phyloP scores from a whole-genome alignment of 1,140 invertebrate genomes.

The Drosophila kanapiae region DNA sequence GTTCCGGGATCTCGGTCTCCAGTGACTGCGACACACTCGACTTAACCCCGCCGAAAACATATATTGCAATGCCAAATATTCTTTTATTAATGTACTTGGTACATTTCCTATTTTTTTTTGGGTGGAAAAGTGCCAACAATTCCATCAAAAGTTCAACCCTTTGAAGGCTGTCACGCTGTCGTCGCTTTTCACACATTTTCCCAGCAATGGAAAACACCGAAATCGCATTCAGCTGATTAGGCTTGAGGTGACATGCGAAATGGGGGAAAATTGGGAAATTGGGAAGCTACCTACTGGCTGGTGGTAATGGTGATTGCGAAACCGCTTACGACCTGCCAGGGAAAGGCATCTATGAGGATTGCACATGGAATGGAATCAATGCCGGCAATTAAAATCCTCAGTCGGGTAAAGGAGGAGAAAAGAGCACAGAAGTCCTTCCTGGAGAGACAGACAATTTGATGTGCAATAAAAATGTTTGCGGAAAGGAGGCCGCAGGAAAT shows the following conservation, averaged over 20 bases:
- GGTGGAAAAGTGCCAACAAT: slow-evolving; percentile 70
- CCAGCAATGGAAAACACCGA: slow-evolving; percentile 29
- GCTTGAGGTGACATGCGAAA: slow-evolving; percentile 13
- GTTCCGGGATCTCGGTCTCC: slow-evolving; percentile 34
- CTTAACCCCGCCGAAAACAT: slow-evolving; percentile 27
- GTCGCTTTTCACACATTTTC: slow-evolving; percentile 1
- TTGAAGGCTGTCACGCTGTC: slow-evolving; percentile 64
- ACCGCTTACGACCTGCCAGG: slow-evolving; percentile 67
- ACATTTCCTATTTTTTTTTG: slow-evolving; percentile 42
- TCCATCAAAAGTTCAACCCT: slow-evolving; percentile 78
- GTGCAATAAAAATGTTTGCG: slow-evolving; percentile 70
- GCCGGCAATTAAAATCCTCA: slow-evolving; percentile 62
- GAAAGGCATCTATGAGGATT: background rate
- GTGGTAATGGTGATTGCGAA: slow-evolving; percentile 75
- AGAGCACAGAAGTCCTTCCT: slow-evolving; percentile 8
- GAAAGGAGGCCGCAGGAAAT: slow-evolving; percentile 33
- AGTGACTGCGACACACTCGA: slow-evolving; percentile 37
- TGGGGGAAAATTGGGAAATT: background rate
- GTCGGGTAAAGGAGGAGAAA: background rate
- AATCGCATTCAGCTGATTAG: slow-evolving; percentile 59
- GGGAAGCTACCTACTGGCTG: background rate
- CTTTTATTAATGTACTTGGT: slow-evolving; percentile 65
- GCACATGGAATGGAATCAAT: slow-evolving; percentile 55
- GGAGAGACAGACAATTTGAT: slow-evolving; percentile 55
- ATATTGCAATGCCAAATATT: slow-evolving; percentile 22